phyloP scores from a whole-genome alignment of 1,140 invertebrate species.

The Cheumatopsyche charites region DNA sequence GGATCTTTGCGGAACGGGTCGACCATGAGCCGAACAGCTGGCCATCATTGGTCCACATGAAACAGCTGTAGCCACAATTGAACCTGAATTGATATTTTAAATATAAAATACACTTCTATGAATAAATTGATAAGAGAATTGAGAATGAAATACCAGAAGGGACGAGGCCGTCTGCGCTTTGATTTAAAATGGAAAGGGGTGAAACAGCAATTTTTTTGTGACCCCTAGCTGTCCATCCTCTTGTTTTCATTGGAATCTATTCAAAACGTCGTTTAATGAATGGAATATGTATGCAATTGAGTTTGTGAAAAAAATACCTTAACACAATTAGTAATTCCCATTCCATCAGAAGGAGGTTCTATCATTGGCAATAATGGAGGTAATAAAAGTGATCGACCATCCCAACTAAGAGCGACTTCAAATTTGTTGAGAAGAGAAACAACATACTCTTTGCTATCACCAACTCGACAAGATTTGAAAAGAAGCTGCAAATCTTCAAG shows the following conservation, averaged over 20 bases:
- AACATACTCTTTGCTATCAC: constrained; percentile 85
- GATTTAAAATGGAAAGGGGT: constrained; percentile 58
- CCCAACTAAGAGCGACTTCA: constrained; percentile 97
- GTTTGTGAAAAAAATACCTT: constrained; percentile 33
- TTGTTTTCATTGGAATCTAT: constrained; percentile 73
- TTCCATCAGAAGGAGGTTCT: constrained; percentile 58
- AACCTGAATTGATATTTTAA: constrained; percentile 37
- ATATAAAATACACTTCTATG: not conserved
- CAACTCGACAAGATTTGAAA: constrained; percentile 84
- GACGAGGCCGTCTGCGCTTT: constrained; percentile 42
- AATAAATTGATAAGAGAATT: constrained; percentile 3
- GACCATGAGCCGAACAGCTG: constrained; percentile 49
- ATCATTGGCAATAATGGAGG: constrained; percentile 85
- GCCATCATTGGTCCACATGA: constrained; percentile 51
- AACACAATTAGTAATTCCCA: constrained; percentile 37
- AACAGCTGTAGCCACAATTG: constrained; percentile 43
- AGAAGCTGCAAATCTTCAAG: constrained; percentile 91
- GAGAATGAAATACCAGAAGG: constrained; percentile 41
- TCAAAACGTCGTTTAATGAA: too few relatives aligned
- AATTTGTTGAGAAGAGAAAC: constrained; percentile 94
- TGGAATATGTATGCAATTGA: not conserved
- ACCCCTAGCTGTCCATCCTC: constrained; percentile 68
- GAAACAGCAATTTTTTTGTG: constrained; percentile 66
- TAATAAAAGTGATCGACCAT: constrained; percentile 87
- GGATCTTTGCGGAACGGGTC: constrained; percentile 63